A percentile compares a stretch with the other conserved stretches of the same genome.
phyloP scores from a whole-genome alignment of 2,888 invertebrate species.

The Elysia crispata region DNA sequence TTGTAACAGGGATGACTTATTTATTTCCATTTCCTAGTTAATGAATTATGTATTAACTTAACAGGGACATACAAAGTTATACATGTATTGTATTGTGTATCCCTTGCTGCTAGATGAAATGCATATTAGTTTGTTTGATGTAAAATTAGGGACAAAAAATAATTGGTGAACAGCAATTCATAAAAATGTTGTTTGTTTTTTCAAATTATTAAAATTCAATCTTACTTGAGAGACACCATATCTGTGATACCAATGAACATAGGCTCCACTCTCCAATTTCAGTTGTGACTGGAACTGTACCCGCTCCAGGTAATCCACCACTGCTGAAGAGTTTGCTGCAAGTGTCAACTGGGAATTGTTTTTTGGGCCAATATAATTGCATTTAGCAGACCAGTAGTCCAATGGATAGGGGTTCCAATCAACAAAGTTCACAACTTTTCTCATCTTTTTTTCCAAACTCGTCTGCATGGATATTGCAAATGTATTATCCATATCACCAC shows the following conservation, averaged over 20 bases:
- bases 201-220: background rate
- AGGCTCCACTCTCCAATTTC: constrained; percentile 71
- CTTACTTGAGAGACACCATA: constrained; percentile 64
- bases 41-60: too few relatives aligned
- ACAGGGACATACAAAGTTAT: too few relatives aligned
- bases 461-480: constrained; percentile 58
- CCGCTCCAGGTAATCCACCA: constrained; percentile 64
- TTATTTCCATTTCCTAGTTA: too few relatives aligned
- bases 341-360: constrained; percentile 66
- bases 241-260: constrained; percentile 75
- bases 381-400: constrained; percentile 72
- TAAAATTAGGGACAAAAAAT: background rate
- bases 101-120: background rate
- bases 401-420: constrained; percentile 74
- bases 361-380: constrained; percentile 56
- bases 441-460: constrained; percentile 62
- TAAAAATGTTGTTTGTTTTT: too few relatives aligned
- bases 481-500: constrained; percentile 66
- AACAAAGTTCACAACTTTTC: constrained; percentile 63
- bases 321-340: constrained; percentile 68
- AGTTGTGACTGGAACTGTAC: constrained; percentile 64
- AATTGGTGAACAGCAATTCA: too few relatives aligned
- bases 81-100: background rate
- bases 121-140: background rate
- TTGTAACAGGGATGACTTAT: too few relatives aligned